Evolutionary conservation across 2,888 invertebrate genomes (phyloP).

Genomic region (Xanthia icteritia): DNA sequence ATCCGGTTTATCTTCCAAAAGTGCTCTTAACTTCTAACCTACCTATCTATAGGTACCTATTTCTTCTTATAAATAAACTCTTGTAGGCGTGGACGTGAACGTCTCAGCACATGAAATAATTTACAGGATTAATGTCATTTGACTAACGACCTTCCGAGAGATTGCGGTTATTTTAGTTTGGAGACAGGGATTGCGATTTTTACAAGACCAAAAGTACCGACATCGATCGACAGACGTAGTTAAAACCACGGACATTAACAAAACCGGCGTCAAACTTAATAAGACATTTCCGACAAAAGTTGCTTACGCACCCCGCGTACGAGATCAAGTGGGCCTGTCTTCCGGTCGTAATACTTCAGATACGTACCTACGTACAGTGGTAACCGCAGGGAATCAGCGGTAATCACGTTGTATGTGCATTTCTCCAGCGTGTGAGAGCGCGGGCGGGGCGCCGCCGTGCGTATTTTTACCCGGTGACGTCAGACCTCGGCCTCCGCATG

Average conservation of each 20-base stretch:
- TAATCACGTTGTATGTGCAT: slow-evolving; percentile 65
- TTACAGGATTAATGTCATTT: slow-evolving; percentile 52
- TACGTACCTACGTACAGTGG: slow-evolving; percentile 22
- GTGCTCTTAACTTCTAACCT: slow-evolving; percentile 5
- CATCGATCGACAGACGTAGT: background rate
- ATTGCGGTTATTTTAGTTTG: slow-evolving; percentile 12
- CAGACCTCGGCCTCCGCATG: slow-evolving; percentile 74
- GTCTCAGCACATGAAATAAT: slow-evolving; percentile 44
- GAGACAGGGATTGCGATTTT: background rate
- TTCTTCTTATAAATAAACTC: slow-evolving; percentile 50
- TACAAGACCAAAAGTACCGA: background rate
- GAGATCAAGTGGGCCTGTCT: slow-evolving; percentile 35
- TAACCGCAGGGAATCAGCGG: slow-evolving; percentile 40
- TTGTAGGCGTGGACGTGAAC: slow-evolving; percentile 49
- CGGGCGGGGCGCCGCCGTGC: slow-evolving; percentile 72
- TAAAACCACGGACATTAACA: slow-evolving; percentile 25
- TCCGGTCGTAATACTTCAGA: slow-evolving; percentile 48
- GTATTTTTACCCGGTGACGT: slow-evolving; percentile 84
- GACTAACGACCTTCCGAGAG: slow-evolving; percentile 30
- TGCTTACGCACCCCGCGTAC: slow-evolving; percentile 24
- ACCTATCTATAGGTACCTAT: slow-evolving; percentile 26
- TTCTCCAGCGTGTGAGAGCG: slow-evolving; percentile 75
- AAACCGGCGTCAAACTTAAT: slow-evolving; percentile 27
- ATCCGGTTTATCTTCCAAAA: slow-evolving; percentile 10
- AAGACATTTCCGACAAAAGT: slow-evolving; percentile 29